Evolutionary conservation across 2,113 vertebrate species (phyloP).

Genomic region (Neogale vison): DNA sequence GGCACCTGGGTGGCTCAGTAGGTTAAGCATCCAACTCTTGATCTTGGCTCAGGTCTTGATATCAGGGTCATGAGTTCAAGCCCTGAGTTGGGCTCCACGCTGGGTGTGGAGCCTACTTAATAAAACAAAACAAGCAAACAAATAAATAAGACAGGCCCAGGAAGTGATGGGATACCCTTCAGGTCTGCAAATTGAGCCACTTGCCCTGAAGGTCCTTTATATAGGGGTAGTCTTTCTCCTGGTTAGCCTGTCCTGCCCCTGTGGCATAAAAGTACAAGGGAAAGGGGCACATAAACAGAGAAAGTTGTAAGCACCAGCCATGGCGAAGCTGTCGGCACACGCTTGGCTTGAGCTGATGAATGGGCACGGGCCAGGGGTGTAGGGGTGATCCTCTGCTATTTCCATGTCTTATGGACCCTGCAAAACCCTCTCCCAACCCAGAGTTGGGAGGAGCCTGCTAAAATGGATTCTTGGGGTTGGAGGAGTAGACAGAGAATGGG

Average conservation of each 20-base stretch:
- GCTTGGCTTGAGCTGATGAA: background rate
- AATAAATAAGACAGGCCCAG: background rate
- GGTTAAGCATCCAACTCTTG: background rate
- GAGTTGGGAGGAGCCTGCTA: background rate
- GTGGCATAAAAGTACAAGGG: background rate
- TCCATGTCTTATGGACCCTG: background rate
- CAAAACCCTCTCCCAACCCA: background rate
- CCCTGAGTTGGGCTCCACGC: background rate
- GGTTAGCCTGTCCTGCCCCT: background rate
- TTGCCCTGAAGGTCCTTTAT: background rate
- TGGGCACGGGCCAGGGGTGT: rapidly evolving
- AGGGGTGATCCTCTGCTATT: background rate
- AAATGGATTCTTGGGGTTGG: background rate
- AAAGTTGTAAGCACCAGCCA: background rate
- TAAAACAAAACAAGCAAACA: background rate
- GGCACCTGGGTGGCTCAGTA: background rate
- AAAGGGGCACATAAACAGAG: background rate
- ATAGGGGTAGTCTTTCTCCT: background rate
- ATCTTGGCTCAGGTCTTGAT: background rate
- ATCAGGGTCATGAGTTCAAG: background rate
- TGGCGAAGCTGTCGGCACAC: rapidly evolving
- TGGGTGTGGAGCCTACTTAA: background rate
- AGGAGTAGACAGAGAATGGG: background rate
- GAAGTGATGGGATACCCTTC: background rate
- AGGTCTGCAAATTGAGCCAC: background rate